Percentiles rank a stretch among this genome's conserved stretches.
phyloP scores from a whole-genome alignment of 2,888 invertebrate genomes.

The Erebia epiphron region DNA sequence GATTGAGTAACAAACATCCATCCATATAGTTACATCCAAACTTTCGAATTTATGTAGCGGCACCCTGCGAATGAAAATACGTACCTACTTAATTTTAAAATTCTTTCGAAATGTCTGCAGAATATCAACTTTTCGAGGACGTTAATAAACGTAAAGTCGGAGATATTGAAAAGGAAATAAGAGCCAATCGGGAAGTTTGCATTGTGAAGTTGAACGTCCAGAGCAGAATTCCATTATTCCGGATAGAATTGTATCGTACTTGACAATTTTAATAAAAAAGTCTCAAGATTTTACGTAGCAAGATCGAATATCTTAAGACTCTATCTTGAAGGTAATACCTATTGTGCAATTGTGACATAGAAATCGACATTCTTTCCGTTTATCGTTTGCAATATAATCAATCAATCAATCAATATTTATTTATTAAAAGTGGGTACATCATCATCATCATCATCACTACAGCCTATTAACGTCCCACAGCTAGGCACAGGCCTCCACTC shows the following conservation, averaged over 20 bases:
- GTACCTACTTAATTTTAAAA: not conserved
- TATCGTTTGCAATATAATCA: too few species aligned
- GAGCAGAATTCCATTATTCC: conserved; percentile 43
- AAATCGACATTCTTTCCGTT: too few species aligned
- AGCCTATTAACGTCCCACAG: too few species aligned
- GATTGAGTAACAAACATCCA: too few species aligned
- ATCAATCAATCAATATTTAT: too few species aligned
- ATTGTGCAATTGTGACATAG: too few species aligned
- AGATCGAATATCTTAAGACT: not conserved
- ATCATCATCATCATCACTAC: too few species aligned
- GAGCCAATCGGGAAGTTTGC: conserved; percentile 27
- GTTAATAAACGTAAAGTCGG: conserved; percentile 4
- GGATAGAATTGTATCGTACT: conserved; percentile 29
- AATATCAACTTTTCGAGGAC: conserved; percentile 12
- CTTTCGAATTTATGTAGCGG: too few species aligned
- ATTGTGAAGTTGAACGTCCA: conserved; percentile 52
- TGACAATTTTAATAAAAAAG: conserved; percentile 14
- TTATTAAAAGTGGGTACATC: too few species aligned
- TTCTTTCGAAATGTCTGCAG: not conserved
- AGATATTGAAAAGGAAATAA: conserved; percentile 23
- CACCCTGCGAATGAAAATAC: not conserved
- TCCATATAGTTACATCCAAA: too few species aligned
- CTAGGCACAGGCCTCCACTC: too few species aligned
- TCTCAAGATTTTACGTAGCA: not conserved
- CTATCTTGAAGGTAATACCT: not conserved